A percentile compares a stretch with the other conserved stretches of the same genome.
Evolutionary conservation across 2,797 vertebrate genomes (phyloP).

Genomic region (Amblyraja radiata): DNA sequence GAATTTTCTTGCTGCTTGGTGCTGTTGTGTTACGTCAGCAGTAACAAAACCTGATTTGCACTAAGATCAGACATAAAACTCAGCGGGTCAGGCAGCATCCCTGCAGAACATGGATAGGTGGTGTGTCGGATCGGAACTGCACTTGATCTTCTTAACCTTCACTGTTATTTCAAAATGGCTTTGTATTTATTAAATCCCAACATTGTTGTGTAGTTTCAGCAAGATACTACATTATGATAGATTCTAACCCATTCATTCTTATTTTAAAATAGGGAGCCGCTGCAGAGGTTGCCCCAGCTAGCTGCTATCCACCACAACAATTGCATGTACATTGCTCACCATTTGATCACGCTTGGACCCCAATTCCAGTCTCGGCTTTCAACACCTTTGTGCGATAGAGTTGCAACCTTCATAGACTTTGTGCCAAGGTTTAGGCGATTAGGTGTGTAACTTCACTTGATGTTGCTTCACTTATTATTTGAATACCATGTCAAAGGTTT

Average conservation of each 20-base stretch:
- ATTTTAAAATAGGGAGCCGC: constrained; percentile 69
- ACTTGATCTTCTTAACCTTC: background rate
- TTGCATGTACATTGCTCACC: no score
- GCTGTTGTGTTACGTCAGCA: no score
- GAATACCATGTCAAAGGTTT: background rate
- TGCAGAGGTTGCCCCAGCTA: constrained; percentile 88
- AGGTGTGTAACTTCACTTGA: constrained; percentile 56
- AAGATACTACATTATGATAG: background rate
- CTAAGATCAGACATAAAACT: no score
- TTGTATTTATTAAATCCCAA: background rate
- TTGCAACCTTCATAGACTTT: constrained; percentile 84
- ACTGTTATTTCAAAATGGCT: background rate
- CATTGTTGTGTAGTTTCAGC: background rate
- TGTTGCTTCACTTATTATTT: background rate
- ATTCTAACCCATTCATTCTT: constrained; percentile 37
- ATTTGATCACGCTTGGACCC: constrained; percentile 86
- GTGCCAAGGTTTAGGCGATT: constrained; percentile 86
- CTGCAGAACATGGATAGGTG: no score
- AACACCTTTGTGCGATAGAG: constrained; percentile 61
- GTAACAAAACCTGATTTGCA: no score
- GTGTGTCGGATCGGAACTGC: no score
- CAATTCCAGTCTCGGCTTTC: constrained; percentile 75
- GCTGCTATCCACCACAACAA: constrained; percentile 97
- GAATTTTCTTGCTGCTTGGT: no score
- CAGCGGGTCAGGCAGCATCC: no score